A percentile compares a stretch with the other conserved stretches of the same genome.
phyloP scores from a whole-genome alignment of 2,888 invertebrate genomes.

The Seira ritae region DNA sequence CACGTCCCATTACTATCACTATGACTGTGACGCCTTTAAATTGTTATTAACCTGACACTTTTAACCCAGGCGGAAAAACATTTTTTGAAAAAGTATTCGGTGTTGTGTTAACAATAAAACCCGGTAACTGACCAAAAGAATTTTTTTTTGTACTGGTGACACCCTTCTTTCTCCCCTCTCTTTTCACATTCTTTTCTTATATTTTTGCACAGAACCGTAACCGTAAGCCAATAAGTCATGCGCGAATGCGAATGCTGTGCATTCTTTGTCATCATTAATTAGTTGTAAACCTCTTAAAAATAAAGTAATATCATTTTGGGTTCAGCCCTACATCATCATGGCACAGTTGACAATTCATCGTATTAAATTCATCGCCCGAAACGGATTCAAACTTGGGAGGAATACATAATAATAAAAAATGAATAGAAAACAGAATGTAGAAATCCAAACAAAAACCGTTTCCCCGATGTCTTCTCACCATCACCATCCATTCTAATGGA shows the following conservation, averaged over 20 bases:
- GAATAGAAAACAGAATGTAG: neutral
- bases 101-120: neutral
- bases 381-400: too few relatives aligned
- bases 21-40: too few relatives aligned
- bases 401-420: too few relatives aligned
- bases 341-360: neutral
- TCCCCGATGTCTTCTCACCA: neutral
- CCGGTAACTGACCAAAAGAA: neutral
- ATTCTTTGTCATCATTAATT: neutral
- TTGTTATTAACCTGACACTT: too few relatives aligned
- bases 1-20: too few relatives aligned
- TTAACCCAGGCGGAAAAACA: too few relatives aligned
- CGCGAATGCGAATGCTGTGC: neutral
- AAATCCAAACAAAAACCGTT: neutral
- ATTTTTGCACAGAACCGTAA: neutral
- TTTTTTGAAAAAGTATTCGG: too few relatives aligned
- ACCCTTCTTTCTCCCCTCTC: constrained; percentile 4
- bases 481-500: neutral
- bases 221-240: too few relatives aligned
- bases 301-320: neutral
- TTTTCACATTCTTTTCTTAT: neutral
- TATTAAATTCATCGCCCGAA: neutral
- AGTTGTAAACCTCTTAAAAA: neutral
- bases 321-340: neutral
- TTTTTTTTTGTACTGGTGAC: neutral